A percentile compares a stretch with the other conserved stretches of the same genome.
Evolutionary conservation across 2,113 vertebrate species (phyloP).

Genomic region (Petaurus breviceps): DNA sequence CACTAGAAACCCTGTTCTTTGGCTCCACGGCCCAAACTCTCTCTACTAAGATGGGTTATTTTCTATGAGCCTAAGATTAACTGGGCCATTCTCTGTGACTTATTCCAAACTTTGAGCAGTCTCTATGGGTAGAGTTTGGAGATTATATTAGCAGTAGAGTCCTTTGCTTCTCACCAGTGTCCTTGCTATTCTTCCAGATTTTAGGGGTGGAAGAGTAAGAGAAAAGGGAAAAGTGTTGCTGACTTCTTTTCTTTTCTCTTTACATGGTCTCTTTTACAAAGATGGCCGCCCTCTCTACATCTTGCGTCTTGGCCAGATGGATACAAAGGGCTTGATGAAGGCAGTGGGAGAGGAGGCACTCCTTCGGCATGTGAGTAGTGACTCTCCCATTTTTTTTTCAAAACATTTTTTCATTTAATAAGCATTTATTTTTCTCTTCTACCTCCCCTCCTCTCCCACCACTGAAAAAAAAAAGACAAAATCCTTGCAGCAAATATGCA

Average conservation of each 20-base stretch:
- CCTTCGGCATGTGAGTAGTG: conserved; percentile 85
- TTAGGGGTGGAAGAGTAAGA: background rate
- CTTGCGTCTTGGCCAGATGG: conserved; percentile 90
- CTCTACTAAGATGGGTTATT: background rate
- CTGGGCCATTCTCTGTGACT: background rate
- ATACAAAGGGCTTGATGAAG: conserved; percentile 91
- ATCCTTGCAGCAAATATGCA: background rate
- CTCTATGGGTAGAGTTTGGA: background rate
- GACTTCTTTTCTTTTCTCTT: background rate
- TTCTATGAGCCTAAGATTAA: background rate
- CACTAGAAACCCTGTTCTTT: background rate
- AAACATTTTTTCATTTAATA: background rate
- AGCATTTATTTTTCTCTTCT: background rate
- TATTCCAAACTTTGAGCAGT: background rate
- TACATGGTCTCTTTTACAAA: conserved; percentile 56
- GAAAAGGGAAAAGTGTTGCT: background rate
- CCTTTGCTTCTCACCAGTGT: background rate
- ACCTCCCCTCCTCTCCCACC: background rate
- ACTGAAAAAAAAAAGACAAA: background rate
- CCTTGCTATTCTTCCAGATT: background rate
- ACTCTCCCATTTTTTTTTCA: fast-evolving
- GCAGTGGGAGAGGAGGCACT: conserved; percentile 89
- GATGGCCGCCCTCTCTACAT: conserved; percentile 89
- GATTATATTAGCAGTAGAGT: background rate
- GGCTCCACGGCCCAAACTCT: background rate